Conservation (phyloP, 2,113 vertebrate species). For the Micronycteris hirsuta region DNA sequence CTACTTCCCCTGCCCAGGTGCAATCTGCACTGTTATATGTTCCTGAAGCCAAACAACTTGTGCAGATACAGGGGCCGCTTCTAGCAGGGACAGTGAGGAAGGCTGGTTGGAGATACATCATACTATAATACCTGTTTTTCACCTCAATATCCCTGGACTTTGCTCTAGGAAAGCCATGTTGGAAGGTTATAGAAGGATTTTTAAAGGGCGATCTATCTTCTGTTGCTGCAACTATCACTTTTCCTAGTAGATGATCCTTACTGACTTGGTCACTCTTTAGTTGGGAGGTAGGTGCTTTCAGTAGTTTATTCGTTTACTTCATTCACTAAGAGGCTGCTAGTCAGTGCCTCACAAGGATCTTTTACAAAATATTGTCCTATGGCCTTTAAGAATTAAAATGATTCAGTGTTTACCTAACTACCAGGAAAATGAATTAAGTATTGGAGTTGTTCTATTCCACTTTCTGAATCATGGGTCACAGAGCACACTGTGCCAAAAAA, state of each 20-base stretch:
- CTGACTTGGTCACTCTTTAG: neutral
- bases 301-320: neutral
- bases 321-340: neutral
- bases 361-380: neutral
- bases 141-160: neutral
- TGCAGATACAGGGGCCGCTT: neutral
- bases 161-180: neutral
- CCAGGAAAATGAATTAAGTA: neutral
- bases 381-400: neutral
- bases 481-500: neutral
- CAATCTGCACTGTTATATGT: neutral
- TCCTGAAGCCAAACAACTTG: neutral
- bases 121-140: neutral
- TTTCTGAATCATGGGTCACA: neutral
- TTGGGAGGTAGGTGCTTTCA: neutral
- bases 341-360: neutral
- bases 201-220: neutral
- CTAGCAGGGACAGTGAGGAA: neutral
- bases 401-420: neutral
- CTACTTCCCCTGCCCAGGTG: neutral
- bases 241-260: neutral
- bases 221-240: neutral
- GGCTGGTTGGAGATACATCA: neutral
- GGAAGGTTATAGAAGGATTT: neutral
- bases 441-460: neutral